phyloP scores from a whole-genome alignment of 2,797 vertebrate species.

The Chelon labrosus region DNA sequence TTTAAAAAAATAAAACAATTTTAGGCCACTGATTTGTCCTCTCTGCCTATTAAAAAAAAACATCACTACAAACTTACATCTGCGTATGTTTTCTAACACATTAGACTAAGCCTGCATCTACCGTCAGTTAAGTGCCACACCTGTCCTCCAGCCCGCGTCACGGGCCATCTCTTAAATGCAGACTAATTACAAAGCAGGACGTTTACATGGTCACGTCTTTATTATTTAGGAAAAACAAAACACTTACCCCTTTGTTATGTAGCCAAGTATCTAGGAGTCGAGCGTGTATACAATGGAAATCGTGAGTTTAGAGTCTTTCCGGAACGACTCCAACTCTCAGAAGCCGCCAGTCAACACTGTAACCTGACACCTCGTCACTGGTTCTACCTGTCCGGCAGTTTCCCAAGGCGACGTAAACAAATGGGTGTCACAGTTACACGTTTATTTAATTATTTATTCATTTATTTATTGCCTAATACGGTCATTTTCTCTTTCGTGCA shows the following conservation, averaged over 20 bases:
- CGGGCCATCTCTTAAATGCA: no score
- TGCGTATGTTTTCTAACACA: neutral
- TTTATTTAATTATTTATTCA: no score
- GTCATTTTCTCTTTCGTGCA: no score
- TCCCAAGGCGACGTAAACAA: no score
- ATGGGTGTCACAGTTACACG: no score
- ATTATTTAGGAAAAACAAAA: neutral
- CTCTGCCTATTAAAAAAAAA: no score
- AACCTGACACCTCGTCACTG: slow-evolving; percentile 73
- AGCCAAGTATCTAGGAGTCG: neutral
- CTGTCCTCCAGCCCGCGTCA: neutral
- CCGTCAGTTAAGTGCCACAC: slow-evolving; percentile 50
- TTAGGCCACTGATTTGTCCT: no score
- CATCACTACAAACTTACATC: no score
- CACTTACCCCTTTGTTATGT: slow-evolving; percentile 46
- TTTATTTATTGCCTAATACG: no score
- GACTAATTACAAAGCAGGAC: neutral
- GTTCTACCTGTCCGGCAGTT: slow-evolving; percentile 66
- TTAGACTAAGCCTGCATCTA: neutral
- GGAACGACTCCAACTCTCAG: neutral
- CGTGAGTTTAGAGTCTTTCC: slow-evolving; percentile 11
- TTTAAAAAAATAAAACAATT: no score
- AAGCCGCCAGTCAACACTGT: slow-evolving; percentile 29
- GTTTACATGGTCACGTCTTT: rapidly evolving
- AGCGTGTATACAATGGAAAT: neutral